A percentile compares a stretch with the other conserved stretches of the same genome.
Conservation (phyloP, 1,140 invertebrate genomes). For the Lutraria rhynchaena region DNA sequence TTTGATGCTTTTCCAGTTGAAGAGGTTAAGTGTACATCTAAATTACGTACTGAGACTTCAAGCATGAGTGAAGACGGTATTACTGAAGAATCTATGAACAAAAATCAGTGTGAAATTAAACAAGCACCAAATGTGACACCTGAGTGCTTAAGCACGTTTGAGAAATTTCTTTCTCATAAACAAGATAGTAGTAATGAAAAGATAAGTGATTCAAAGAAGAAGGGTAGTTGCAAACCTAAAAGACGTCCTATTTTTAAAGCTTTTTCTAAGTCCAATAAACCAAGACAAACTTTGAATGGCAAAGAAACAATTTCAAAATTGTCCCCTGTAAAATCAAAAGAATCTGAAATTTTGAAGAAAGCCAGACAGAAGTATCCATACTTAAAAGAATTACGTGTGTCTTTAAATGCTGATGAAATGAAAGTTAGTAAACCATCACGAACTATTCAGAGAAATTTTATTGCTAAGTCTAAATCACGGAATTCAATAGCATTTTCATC, state of each 20-base stretch:
- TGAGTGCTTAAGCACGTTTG: conserved; percentile 27
- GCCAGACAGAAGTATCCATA: conserved; percentile 46
- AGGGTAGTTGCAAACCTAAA: conserved; percentile 9
- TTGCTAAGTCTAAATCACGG: conserved; percentile 20
- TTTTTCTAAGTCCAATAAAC: conserved; percentile 8
- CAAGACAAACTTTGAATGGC: background rate
- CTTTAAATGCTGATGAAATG: conserved; percentile 21
- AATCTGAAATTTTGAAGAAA: conserved; percentile 34
- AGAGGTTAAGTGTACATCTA: conserved; percentile 2
- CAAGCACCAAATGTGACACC: background rate
- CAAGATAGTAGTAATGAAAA: too few species aligned
- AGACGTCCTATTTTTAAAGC: conserved; percentile 31
- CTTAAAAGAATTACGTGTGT: conserved; percentile 51
- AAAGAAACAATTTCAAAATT: conserved; percentile 1
- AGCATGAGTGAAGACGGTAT: too few species aligned
- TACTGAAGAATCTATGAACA: too few species aligned
- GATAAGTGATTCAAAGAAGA: background rate
- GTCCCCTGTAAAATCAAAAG: conserved; percentile 4
- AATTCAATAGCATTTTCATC: background rate
- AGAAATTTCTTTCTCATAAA: conserved; percentile 44
- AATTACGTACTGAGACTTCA: background rate
- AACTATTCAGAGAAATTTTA: conserved; percentile 34
- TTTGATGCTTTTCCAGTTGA: conserved; percentile 51
- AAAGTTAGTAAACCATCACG: conserved; percentile 16
- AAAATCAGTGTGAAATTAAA: too few species aligned